Evolutionary conservation across 2,113 vertebrate species (phyloP), one percentile per base, ranked within the genome.

Genomic region (Centropristis striata): DNA sequence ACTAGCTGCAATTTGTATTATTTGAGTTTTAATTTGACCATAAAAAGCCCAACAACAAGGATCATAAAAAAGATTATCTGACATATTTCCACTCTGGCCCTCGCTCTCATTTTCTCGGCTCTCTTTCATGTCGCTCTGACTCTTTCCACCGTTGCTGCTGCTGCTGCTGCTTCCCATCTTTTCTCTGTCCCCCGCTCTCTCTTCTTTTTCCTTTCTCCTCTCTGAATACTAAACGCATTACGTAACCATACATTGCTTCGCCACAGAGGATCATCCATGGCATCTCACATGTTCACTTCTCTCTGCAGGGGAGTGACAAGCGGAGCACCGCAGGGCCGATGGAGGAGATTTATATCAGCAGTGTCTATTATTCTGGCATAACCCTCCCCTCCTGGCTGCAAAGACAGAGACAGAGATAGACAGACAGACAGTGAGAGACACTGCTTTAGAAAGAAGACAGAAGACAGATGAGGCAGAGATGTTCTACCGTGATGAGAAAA

Each of bases 171-270:
- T 21, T 75, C 42, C 39, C 37, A 10, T 71, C 44, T 51, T 42
- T 46, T 23, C 58, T 68, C 54, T 36, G 16, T 55, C 54, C 18
- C 41, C 23, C 42, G 32, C 49, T 53, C 54, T 39, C 49, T 53
- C 54, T 21, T 42, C 67, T 16, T 23, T 16, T 28, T 57, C 44
- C 71, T 41, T 50, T 78, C 70, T 57, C 39, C 78, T 73, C 77
- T 66, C 71, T 82, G 83, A 89, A 88, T 90, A 76, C 73, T 66
- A 80, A 90, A 85, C 54, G 25, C 51, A 32, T 90, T 92, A 92
- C 39, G 65, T 86, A 90, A 88, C 57, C 20, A 3, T 21, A 78
- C 78, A 53, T 49, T 14, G 68, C 71, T 71, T 80, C 65, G 16
- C 57, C 69, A 77, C 82, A 59, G 80, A 71, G 70, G 84, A 76